phyloP scores from a whole-genome alignment of 1,140 invertebrate species.

The Philopotamus ludificatus region DNA sequence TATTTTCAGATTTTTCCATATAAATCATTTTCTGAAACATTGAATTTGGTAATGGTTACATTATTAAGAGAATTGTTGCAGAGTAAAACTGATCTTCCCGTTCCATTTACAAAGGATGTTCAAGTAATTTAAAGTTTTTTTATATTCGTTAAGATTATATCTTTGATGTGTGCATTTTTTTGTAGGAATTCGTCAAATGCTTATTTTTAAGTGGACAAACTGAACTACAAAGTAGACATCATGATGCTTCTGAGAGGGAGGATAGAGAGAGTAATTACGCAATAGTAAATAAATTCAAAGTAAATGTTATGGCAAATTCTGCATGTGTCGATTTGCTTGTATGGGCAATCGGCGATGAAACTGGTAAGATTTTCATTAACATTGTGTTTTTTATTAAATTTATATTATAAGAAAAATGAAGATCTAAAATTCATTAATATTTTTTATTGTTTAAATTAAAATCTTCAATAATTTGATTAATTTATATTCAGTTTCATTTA shows the following conservation, averaged over 20 bases:
- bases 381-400: constrained; percentile 16
- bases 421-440: no score
- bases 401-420: not conserved
- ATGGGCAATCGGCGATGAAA: constrained; percentile 96
- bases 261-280: constrained; percentile 75
- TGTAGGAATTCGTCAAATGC: constrained; percentile 66
- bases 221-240: constrained; percentile 80
- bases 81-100: constrained; percentile 83
- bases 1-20: constrained; percentile 78
- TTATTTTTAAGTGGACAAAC: constrained; percentile 91
- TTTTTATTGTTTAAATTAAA: not conserved
- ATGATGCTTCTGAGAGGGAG: constrained; percentile 78
- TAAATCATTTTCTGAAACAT: constrained; percentile 89
- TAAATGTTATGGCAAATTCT: constrained; percentile 95
- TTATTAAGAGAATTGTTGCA: constrained; percentile 88
- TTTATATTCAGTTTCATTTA: not conserved
- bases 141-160: no score
- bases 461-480: not conserved
- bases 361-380: constrained; percentile 64
- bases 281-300: constrained; percentile 87
- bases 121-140: constrained; percentile 68
- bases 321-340: constrained; percentile 96
- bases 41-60: constrained; percentile 92
- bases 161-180: not conserved
- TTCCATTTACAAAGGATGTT: constrained; percentile 90